phyloP scores from a whole-genome alignment of 2,888 invertebrate species.

The Eudemis profundana region DNA sequence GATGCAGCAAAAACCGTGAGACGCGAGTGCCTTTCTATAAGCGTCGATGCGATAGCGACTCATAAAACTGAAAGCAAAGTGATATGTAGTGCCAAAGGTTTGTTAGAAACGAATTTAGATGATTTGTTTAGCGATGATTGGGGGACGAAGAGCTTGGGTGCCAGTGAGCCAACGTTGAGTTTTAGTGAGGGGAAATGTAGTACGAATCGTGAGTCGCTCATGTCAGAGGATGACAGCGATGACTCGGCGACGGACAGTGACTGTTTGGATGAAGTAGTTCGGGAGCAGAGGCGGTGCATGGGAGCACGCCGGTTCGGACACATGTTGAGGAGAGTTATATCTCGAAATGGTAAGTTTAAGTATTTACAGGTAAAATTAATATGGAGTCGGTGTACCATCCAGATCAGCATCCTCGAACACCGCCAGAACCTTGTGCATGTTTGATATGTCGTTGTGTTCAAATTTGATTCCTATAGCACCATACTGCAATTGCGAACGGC shows the following conservation, averaged over 20 bases:
- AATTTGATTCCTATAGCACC: too few relatives aligned
- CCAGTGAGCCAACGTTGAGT: slow-evolving; percentile 77
- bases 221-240: slow-evolving; percentile 76
- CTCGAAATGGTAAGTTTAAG: slow-evolving; percentile 77
- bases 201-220: slow-evolving; percentile 70
- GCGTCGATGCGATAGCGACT: slow-evolving; percentile 74
- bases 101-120: slow-evolving; percentile 83
- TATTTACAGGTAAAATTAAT: neutral
- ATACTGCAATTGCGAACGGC: too few relatives aligned
- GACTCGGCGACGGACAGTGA: slow-evolving; percentile 77
- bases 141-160: slow-evolving; percentile 75
- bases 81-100: slow-evolving; percentile 84
- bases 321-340: slow-evolving; percentile 76
- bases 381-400: too few relatives aligned
- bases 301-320: slow-evolving; percentile 80
- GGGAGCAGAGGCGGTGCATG: slow-evolving; percentile 77
- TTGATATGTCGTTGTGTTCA: too few relatives aligned
- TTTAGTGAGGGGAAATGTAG: slow-evolving; percentile 62
- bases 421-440: too few relatives aligned
- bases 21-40: slow-evolving; percentile 73
- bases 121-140: slow-evolving; percentile 76
- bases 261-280: slow-evolving; percentile 73
- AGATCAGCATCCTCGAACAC: too few relatives aligned
- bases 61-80: slow-evolving; percentile 76
- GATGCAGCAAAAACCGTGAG: slow-evolving; percentile 60